Conservation (phyloP, 2,888 invertebrate species). For the Heliconius charithonia region DNA sequence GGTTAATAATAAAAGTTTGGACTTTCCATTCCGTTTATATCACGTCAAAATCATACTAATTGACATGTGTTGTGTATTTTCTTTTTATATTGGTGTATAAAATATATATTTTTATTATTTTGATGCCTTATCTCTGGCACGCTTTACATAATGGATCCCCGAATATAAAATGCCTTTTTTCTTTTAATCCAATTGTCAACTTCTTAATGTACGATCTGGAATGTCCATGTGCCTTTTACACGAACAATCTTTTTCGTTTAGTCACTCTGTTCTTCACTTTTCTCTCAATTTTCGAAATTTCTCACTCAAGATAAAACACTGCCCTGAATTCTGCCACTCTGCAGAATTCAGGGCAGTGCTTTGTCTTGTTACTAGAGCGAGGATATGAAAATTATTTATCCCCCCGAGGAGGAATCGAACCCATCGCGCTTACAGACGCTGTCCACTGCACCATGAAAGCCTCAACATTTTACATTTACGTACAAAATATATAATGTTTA, state of each 20-base stretch:
- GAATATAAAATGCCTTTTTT: not conserved
- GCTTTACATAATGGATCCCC: not conserved
- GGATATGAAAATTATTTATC: no score
- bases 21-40: constrained; percentile 14
- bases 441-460: no score
- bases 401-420: no score
- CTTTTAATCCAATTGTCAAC: not conserved
- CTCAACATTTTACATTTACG: no score
- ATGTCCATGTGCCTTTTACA: not conserved
- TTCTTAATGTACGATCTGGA: not conserved
- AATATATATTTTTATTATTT: not conserved
- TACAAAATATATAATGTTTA: no score
- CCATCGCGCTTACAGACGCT: no score
- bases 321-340: no score
- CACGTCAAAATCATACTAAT: constrained; percentile 21
- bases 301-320: no score
- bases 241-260: not conserved
- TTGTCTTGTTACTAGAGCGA: no score
- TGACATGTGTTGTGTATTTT: not conserved
- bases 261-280: not conserved
- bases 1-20: constrained; percentile 12
- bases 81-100: not conserved
- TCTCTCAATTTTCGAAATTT: no score
- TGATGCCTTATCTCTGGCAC: constrained; percentile 2
- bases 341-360: no score